Evolutionary conservation across 2,113 vertebrate genomes (phyloP), one percentile per base, ranked within the genome.

Genomic region (Oryzias javanicus): DNA sequence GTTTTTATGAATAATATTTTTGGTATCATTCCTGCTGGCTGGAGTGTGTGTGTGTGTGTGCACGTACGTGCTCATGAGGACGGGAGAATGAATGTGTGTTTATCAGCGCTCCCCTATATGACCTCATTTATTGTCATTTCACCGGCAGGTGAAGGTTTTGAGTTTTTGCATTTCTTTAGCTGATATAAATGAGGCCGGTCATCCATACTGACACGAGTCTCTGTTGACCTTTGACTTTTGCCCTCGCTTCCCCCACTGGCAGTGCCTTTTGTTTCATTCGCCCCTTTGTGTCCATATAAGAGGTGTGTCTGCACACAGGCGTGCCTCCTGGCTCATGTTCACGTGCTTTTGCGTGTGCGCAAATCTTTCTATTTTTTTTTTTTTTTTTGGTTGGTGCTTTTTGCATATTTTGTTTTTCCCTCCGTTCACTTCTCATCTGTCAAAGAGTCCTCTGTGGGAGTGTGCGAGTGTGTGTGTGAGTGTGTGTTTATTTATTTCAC

Each of bases 261-360:
- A 90, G 89, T 91, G 91, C 90, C 90, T 92, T 91, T 84, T 74
- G 81, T 84, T 89, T 72, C 51, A 63, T 71, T 76, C 77, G 60
- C 74, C 60, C 72, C 68, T 46, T 70, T 66, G 62, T 80, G 44
- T 51, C 15, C 50, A 40, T 56, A 55, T 54, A 57, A 17, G 27
- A 57, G 70, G 79, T 80, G 66, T 76, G 60, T 63, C 25, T 45
- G 53, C 79, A 71, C 63, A 78, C 69, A 74, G 70, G 74, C 51
- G 70, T 77, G 79, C 74, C 79, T 73, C 74, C 79, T 73, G 70
- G 48, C 49, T 52, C 42, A 40, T 55, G 74, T 57, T 12, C 71
- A 55, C 16, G 55, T 70, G 20, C 25, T 72, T 74, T 64, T 51
- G 56, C 71, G 70, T 78, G 70, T 65, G 62, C 75, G 67, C 52